phyloP scores from a whole-genome alignment of 2,797 vertebrate genomes.

The Myotis myotis region DNA sequence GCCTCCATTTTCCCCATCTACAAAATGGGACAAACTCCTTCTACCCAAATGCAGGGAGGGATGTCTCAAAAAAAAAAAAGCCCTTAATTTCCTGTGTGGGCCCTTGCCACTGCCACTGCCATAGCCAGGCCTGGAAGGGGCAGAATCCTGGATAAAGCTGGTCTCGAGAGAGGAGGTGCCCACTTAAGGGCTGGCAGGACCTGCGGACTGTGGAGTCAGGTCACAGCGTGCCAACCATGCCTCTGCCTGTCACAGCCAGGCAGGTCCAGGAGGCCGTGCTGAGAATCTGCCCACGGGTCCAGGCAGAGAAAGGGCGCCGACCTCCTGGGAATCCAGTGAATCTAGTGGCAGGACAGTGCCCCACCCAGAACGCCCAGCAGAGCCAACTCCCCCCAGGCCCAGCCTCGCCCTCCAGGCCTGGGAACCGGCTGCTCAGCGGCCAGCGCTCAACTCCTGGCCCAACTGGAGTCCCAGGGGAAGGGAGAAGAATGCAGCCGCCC shows the following conservation, averaged over 20 bases:
- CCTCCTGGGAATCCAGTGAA: not conserved
- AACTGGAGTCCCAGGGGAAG: not conserved
- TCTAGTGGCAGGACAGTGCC: not conserved
- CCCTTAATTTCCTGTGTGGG: not conserved
- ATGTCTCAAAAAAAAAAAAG: not conserved
- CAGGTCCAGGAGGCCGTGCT: not conserved
- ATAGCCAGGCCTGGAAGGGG: not conserved
- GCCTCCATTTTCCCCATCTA: not conserved
- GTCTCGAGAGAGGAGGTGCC: not conserved
- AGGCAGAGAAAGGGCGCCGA: not conserved
- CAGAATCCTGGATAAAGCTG: not conserved
- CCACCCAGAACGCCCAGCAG: not conserved
- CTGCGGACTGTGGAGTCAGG: not conserved
- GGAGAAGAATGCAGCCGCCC: slow-evolving; percentile 36
- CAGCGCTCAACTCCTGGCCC: not conserved
- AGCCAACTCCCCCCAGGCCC: not conserved
- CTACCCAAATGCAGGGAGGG: not conserved
- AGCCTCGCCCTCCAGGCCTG: not conserved
- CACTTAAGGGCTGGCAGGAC: not conserved
- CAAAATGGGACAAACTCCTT: not conserved
- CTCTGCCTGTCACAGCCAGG: not conserved
- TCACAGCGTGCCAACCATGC: not conserved
- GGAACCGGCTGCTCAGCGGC: not conserved
- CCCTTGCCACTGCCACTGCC: not conserved
- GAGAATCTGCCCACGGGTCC: not conserved